phyloP scores from a whole-genome alignment of 2,113 vertebrate species.

The Brachyhypopomus gauderio region DNA sequence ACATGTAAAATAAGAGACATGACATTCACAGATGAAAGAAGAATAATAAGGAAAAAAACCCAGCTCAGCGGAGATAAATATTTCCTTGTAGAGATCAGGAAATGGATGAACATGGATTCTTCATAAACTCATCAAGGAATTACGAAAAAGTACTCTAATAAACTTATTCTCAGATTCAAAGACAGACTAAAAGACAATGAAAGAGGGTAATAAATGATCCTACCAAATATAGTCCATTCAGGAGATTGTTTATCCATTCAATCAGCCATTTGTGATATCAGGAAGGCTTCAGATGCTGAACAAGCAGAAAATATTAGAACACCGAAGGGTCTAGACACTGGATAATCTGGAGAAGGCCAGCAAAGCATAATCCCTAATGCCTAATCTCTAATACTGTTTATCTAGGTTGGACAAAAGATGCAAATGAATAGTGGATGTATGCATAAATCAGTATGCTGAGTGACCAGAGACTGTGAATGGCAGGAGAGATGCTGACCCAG shows the following conservation, averaged over 20 bases:
- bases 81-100: no score
- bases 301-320: constrained; percentile 48
- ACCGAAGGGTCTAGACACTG: constrained; percentile 29
- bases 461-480: not conserved
- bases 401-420: constrained; percentile 53
- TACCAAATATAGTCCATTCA: constrained; percentile 20
- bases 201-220: constrained; percentile 28
- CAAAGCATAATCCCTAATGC: constrained; percentile 59
- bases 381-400: constrained; percentile 55
- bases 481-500: no score
- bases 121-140: no score
- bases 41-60: no score
- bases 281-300: constrained; percentile 23
- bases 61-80: no score
- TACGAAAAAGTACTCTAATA: no score
- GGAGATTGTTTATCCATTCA: constrained; percentile 37
- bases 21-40: no score
- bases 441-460: not conserved
- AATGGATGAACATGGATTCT: no score
- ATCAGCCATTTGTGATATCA: constrained; percentile 3
- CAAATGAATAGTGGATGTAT: constrained; percentile 36
- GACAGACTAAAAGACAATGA: constrained; percentile 9
- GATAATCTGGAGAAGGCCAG: constrained; percentile 57
- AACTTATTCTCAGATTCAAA: not conserved
- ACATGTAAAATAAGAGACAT: no score